Conservation (phyloP, 2,797 vertebrate species). For the Stomatorhinus walkeri region DNA sequence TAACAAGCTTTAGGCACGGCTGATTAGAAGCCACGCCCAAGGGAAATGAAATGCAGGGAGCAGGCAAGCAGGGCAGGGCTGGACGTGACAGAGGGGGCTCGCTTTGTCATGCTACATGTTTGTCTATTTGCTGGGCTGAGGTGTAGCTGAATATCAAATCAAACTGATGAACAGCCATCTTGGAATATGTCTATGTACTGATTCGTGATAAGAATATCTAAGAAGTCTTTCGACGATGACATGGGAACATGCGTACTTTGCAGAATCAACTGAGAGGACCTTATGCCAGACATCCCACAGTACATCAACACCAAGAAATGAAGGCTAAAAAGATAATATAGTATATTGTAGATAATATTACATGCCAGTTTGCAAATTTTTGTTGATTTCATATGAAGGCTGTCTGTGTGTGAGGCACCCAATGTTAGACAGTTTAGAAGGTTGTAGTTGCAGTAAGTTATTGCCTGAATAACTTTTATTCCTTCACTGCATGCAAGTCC, state of each 20-base stretch:
- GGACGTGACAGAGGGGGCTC: not conserved
- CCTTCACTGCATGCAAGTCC: not conserved
- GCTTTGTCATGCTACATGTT: not conserved
- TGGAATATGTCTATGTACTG: not conserved
- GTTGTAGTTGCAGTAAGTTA: not conserved
- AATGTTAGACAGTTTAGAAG: not conserved
- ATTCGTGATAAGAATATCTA: not conserved
- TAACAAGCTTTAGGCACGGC: not conserved
- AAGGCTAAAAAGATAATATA: not conserved
- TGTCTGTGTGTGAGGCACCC: not conserved
- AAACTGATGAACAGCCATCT: not conserved
- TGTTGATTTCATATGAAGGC: not conserved
- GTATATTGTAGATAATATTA: not conserved
- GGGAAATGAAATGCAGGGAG: not conserved
- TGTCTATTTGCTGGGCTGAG: not conserved
- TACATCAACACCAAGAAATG: not conserved
- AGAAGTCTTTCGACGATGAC: not conserved
- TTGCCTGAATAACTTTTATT: not conserved
- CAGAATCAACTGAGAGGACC: not conserved
- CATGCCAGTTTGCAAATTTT: not conserved
- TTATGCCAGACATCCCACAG: not conserved
- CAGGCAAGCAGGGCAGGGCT: not conserved
- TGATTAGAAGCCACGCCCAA: not conserved
- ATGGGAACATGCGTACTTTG: not conserved
- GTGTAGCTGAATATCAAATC: not conserved